Conservation (phyloP, 2,888 invertebrate species). For the Cheilosia grossa region DNA sequence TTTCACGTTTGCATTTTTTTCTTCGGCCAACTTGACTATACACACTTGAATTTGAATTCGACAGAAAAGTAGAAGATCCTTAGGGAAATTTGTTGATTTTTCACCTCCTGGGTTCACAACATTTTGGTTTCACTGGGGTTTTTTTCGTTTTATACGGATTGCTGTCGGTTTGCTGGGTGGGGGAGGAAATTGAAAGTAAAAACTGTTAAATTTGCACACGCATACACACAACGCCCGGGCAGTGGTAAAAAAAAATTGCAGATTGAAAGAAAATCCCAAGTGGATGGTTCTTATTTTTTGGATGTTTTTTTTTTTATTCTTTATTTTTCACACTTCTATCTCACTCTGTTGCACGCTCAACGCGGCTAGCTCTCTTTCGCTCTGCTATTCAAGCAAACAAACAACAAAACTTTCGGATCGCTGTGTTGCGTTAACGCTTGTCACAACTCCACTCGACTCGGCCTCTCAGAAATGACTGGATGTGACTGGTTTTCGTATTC, state of each 20-base stretch:
- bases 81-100: slow-evolving; percentile 48
- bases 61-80: slow-evolving; percentile 46
- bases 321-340: slow-evolving; percentile 54
- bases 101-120: slow-evolving; percentile 51
- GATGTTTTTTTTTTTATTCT: slow-evolving; percentile 43
- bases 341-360: slow-evolving; percentile 67
- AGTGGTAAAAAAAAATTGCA: slow-evolving; percentile 36
- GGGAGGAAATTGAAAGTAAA: slow-evolving; percentile 55
- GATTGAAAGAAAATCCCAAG: slow-evolving; percentile 54
- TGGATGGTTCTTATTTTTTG: slow-evolving; percentile 20
- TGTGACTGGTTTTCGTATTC: slow-evolving; percentile 68
- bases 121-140: slow-evolving; percentile 63
- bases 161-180: slow-evolving; percentile 1
- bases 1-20: slow-evolving; percentile 68
- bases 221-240: slow-evolving; percentile 68
- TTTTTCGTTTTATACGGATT: slow-evolving; percentile 1
- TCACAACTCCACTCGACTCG: slow-evolving; percentile 76
- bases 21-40: slow-evolving; percentile 10
- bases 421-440: slow-evolving; percentile 74
- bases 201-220: slow-evolving; percentile 62
- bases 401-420: slow-evolving; percentile 75
- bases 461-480: slow-evolving; percentile 73
- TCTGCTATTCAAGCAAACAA: slow-evolving; percentile 66
- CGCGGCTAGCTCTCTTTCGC: slow-evolving; percentile 58
- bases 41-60: slow-evolving; percentile 39